Base-by-base conservation (phyloP, 2,888 invertebrate genomes). In the Mayetiola destructor region DNA sequence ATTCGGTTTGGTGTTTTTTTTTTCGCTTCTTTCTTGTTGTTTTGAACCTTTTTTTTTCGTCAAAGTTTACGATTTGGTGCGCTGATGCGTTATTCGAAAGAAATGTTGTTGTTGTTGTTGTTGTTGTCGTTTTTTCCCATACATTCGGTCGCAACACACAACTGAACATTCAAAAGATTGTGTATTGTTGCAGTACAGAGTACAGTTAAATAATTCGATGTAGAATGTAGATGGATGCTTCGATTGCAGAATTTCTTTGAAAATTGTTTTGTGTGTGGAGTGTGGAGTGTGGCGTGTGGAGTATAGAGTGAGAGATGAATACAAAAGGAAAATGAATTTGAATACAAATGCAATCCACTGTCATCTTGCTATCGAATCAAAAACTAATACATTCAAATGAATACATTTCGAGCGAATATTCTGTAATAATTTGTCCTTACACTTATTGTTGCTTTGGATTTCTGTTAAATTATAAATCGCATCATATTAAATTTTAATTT, bases 341-440 rank as follows among this genome's bases (percentile, higher is more conserved):
- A 48, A 48, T 48, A 48, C 48, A 48, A 48, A 48, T 48, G 48
- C 48, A 48, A 48, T n/a, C n/a, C n/a, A n/a, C n/a, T n/a, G n/a
- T n/a, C n/a, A n/a, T n/a, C n/a, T n/a, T n/a, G n/a, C n/a, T n/a
- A n/a, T n/a, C n/a, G n/a, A n/a, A n/a, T n/a, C n/a, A n/a, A n/a
- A n/a, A n/a, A n/a, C n/a, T n/a, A n/a, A n/a, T n/a, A n/a, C n/a
- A n/a, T n/a, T n/a, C n/a, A n/a, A n/a, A n/a, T n/a, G n/a, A n/a
- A n/a, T n/a, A n/a, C n/a, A n/a, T n/a, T n/a, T n/a, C n/a, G n/a
- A n/a, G n/a, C n/a, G n/a, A n/a, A n/a, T n/a, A n/a, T n/a, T n/a
- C n/a, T n/a, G n/a, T n/a, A n/a, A n/a, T n/a, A n/a, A n/a, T n/a
- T n/a, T n/a, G n/a, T n/a, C n/a, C n/a, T n/a, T n/a, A n/a, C n/a